Conservation (phyloP, 1,140 invertebrate species). For the Euura lappo region DNA sequence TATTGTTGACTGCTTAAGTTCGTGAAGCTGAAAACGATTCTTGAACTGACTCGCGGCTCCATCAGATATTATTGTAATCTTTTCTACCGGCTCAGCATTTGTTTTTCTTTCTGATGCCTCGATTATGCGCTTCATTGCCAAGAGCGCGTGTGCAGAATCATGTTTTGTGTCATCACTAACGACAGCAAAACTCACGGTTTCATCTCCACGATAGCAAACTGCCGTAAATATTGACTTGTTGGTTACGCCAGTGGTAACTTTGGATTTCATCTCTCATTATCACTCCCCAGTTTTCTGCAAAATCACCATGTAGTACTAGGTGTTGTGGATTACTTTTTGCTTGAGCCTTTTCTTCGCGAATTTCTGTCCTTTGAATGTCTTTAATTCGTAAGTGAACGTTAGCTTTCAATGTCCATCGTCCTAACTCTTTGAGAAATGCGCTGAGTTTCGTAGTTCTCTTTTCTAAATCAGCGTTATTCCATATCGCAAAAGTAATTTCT, state of each 20-base stretch:
- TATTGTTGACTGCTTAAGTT: too few species aligned
- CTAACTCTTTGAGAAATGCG: neutral
- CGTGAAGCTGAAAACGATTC: too few species aligned
- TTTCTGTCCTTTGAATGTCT: neutral
- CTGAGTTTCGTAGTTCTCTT: neutral
- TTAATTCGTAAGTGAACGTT: neutral
- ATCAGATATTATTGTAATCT: too few species aligned
- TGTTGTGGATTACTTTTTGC: constrained; percentile 5
- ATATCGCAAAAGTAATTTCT: constrained; percentile 8
- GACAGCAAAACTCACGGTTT: too few species aligned
- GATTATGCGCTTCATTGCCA: too few species aligned
- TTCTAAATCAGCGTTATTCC: constrained; percentile 7
- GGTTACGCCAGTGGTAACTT: constrained; percentile 8
- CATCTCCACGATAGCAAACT: constrained; percentile 8
- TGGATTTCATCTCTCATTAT: neutral
- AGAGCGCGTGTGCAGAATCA: too few species aligned
- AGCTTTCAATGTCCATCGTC: constrained; percentile 9
- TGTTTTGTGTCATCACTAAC: too few species aligned
- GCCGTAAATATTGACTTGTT: constrained; percentile 11
- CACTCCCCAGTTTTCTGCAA: constrained; percentile 14
- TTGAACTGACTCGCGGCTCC: too few species aligned
- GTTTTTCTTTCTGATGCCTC: too few species aligned
- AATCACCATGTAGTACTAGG: constrained; percentile 9
- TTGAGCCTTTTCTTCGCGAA: neutral
- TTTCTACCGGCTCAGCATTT: too few species aligned